Conservation (phyloP, 2,797 vertebrate species). For the Pterois miles region DNA sequence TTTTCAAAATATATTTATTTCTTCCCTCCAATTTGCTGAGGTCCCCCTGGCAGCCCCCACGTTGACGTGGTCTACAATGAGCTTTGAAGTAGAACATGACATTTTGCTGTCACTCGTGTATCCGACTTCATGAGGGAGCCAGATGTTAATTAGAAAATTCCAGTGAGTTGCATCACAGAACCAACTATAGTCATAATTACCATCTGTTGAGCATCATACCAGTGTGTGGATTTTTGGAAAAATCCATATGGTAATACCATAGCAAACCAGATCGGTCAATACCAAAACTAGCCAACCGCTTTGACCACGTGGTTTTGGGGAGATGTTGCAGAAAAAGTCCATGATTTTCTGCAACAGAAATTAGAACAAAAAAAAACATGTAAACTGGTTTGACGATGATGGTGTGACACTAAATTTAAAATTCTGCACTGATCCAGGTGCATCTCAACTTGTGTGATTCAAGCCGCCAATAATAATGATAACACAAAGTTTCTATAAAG, state of each 20-base stretch:
- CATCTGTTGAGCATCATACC: slow-evolving; percentile 76
- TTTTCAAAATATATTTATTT: no score
- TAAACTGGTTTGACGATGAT: not conserved
- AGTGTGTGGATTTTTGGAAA: slow-evolving; percentile 36
- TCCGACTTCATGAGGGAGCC: slow-evolving; percentile 60
- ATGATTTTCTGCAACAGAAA: not conserved
- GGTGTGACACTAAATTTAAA: not conserved
- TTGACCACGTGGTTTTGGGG: slow-evolving; percentile 10
- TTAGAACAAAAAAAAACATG: not conserved
- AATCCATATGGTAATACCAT: slow-evolving; percentile 52
- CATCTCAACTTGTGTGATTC: not conserved
- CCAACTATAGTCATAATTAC: slow-evolving; percentile 70
- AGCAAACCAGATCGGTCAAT: slow-evolving; percentile 33
- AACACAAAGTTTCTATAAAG: slow-evolving; percentile 3
- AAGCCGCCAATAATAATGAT: not conserved
- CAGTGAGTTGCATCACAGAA: slow-evolving; percentile 70
- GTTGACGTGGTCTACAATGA: slow-evolving; percentile 12
- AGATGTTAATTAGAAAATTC: slow-evolving; percentile 79
- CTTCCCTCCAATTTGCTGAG: no score
- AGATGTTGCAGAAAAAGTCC: not conserved
- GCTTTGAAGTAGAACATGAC: slow-evolving; percentile 19
- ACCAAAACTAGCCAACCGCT: slow-evolving; percentile 22
- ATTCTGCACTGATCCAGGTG: not conserved
- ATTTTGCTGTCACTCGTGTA: slow-evolving; percentile 34
- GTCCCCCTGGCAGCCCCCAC: no score